Conservation (phyloP, 2,113 vertebrate genomes). For the Ardeotis arabs region DNA sequence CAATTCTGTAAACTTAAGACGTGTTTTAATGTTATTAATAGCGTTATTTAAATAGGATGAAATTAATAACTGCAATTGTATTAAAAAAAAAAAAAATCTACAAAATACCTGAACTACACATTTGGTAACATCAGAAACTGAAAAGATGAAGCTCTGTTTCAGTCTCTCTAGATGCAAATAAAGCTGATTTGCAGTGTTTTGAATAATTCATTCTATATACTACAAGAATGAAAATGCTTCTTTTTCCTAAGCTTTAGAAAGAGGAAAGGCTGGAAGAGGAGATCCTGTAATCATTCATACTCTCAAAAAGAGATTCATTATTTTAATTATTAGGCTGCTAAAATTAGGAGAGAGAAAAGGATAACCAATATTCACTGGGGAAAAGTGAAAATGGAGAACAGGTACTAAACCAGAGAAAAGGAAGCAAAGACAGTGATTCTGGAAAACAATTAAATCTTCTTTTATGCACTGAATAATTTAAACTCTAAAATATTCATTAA, state of each 20-base stretch:
- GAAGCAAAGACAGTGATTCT: neutral
- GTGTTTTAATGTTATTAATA: neutral
- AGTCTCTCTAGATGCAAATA: neutral
- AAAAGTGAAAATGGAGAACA: neutral
- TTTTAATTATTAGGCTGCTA: neutral
- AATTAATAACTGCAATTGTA: neutral
- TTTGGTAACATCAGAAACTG: neutral
- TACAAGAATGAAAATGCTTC: neutral
- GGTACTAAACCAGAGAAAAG: neutral
- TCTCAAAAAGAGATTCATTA: neutral
- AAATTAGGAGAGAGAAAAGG: neutral
- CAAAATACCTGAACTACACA: neutral
- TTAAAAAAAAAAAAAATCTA: neutral
- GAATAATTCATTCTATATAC: neutral
- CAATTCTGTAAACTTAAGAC: neutral
- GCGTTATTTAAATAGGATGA: neutral
- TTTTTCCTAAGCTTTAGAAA: neutral
- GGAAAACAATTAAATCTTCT: neutral
- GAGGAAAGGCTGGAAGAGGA: neutral
- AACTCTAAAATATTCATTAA: neutral
- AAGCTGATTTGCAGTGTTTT: neutral
- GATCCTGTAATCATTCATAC: neutral
- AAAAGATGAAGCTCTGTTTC: neutral
- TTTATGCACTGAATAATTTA: neutral
- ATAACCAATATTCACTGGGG: neutral